Evolutionary conservation across 2,888 invertebrate genomes (phyloP), one percentile per base, ranked within the genome.

Genomic region (Norana najaformis): DNA sequence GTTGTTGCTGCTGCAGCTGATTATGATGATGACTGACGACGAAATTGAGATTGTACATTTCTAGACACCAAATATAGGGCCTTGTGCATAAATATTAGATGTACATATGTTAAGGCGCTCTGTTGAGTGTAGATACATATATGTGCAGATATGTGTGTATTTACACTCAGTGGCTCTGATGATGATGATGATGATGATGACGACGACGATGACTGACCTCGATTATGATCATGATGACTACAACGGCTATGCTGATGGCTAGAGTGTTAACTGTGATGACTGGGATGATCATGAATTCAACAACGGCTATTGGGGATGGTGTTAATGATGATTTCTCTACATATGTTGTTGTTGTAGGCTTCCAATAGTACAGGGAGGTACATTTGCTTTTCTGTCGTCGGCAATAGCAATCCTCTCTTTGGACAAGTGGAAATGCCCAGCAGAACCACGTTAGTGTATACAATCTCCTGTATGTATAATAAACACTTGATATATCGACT

Each of bases 311-410:
- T 47, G 47, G 20, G n/a, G 47, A 11, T 47, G 20, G 47, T 47
- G 47, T 47, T 47, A 5, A 47, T 20, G 47, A 23, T 47, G 47
- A 47, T 23, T 23, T 83, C 3, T 83, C 36, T 35, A 34, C 35
- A 20, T 20, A 16, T 37, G 85, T 36, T 85, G 36, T 85, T n/a
- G 6, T 6, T 88, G 6, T 88, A 91, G 91, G 88, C 39, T 91
- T 41, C 91, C 91, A 34, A 91, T 91, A 39, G 93, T 94, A 23
- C 94, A 94, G 91, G 94, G 94, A 14, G 94, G 92, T 0, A 93
- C 94, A 0, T 94, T 94, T 91, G 92, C 94, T 6, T 94, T 94
- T 91, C 90, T 94, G 13, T 92, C 93, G 4, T 94, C 94, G 0
- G 93, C 93, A 1, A 92, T 93, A 88, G 92, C 94, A 37, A 93